Conservation (phyloP, 2,113 vertebrate genomes). For the Percina caprodes region DNA sequence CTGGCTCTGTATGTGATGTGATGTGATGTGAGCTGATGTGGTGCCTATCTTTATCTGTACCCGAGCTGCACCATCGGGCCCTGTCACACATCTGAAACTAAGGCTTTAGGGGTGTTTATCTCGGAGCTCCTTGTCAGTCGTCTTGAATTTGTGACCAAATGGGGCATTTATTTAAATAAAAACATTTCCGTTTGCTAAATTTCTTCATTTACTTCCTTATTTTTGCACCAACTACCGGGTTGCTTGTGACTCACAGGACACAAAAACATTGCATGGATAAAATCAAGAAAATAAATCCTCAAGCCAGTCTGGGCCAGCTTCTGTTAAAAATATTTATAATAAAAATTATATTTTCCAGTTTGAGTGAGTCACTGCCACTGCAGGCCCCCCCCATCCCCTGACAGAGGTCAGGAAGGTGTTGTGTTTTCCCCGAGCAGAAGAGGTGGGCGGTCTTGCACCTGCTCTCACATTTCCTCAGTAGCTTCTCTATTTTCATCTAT, state of each 20-base stretch:
- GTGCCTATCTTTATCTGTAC: slow-evolving; percentile 29
- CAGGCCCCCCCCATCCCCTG: background rate
- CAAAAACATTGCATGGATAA: background rate
- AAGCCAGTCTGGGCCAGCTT: background rate
- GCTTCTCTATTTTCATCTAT: slow-evolving; percentile 49
- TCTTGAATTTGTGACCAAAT: background rate
- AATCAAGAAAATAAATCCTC: slow-evolving; percentile 1
- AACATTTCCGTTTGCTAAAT: background rate
- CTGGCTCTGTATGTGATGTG: slow-evolving; percentile 16
- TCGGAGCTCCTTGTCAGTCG: background rate
- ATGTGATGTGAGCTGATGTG: slow-evolving; percentile 37
- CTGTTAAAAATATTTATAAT: slow-evolving; percentile 38
- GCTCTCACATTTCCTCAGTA: slow-evolving; percentile 51
- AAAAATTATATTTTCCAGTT: slow-evolving; percentile 39
- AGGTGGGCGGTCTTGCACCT: slow-evolving; percentile 63
- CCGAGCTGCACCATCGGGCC: background rate
- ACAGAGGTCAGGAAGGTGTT: slow-evolving; percentile 62
- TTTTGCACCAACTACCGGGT: background rate
- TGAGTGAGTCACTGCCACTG: slow-evolving; percentile 54
- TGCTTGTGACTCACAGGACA: slow-evolving; percentile 27
- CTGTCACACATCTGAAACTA: background rate
- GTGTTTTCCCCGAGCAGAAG: slow-evolving; percentile 56
- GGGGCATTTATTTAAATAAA: background rate
- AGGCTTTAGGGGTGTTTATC: background rate
- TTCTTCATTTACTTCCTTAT: background rate